Conservation (phyloP, 1,140 invertebrate species). For the Saccostrea glomerata region DNA sequence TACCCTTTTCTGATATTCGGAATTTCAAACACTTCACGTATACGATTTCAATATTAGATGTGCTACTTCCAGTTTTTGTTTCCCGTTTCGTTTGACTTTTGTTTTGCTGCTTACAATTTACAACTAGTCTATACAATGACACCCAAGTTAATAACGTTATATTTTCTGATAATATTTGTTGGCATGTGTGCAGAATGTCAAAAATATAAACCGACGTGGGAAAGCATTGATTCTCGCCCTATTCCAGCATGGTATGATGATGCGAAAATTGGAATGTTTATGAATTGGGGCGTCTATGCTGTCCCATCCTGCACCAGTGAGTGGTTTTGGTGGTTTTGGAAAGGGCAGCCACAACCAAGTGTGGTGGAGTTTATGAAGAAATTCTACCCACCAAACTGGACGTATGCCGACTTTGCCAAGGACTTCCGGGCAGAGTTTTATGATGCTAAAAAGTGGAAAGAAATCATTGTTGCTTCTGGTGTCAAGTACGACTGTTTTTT, state of each 20-base stretch:
- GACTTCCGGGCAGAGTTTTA: constrained; percentile 68
- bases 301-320: background rate
- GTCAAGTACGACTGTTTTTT: constrained; percentile 59
- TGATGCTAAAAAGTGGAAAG: constrained; percentile 65
- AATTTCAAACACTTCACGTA: too few relatives aligned
- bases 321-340: constrained; percentile 41
- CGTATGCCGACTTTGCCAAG: constrained; percentile 71
- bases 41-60: too few relatives aligned
- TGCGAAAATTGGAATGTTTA: constrained; percentile 41
- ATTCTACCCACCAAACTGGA: constrained; percentile 67
- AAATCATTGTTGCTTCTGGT: constrained; percentile 67
- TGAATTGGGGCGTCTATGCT: constrained; percentile 22
- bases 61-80: too few relatives aligned
- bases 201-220: constrained; percentile 40
- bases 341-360: background rate
- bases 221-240: constrained; percentile 25
- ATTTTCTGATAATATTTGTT: background rate
- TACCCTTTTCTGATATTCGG: too few relatives aligned
- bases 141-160: background rate
- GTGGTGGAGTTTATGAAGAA: constrained; percentile 67
- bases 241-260: constrained; percentile 33
- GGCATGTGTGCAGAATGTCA: background rate
- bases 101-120: background rate
- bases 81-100: background rate
- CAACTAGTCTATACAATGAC: too few relatives aligned